Evolutionary conservation across 23 tunicate genomes (phyloP).

Genomic region (Halocynthia aurantium): DNA sequence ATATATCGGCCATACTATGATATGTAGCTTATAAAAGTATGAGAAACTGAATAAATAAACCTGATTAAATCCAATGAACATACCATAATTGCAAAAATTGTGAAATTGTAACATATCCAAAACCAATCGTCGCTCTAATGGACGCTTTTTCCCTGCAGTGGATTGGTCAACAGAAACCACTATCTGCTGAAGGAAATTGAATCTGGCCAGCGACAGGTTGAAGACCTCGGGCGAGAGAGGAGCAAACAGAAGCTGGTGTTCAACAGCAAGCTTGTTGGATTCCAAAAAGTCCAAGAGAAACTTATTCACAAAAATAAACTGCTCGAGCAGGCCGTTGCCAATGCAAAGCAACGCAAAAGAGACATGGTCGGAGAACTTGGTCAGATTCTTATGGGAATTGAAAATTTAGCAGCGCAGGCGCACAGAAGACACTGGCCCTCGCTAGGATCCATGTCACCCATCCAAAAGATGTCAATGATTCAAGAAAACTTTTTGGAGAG

Average conservation of each 20-base stretch:
- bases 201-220: slow-evolving; percentile 48
- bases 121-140: no score
- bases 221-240: slow-evolving; percentile 50
- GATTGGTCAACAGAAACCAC: slow-evolving; percentile 9
- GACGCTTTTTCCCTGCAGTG: not conserved
- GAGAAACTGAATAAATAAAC: no score
- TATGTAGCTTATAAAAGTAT: no score
- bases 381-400: slow-evolving; percentile 62
- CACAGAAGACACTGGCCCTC: slow-evolving; percentile 73
- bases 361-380: slow-evolving; percentile 44
- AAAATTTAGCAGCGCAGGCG: slow-evolving; percentile 52
- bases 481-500: slow-evolving; percentile 24
- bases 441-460: slow-evolving; percentile 37
- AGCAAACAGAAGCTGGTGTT: slow-evolving; percentile 49
- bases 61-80: no score
- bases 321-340: slow-evolving; percentile 50
- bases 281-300: slow-evolving; percentile 51
- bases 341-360: slow-evolving; percentile 25
- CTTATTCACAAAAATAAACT: slow-evolving; percentile 29
- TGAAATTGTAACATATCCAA: no score
- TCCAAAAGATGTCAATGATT: slow-evolving; percentile 53
- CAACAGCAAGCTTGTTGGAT: slow-evolving; percentile 51
- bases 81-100: no score
- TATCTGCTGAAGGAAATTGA: slow-evolving; percentile 31
- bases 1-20: no score